These are phyloP conservation scores for Sesamia inferens DNA, from an alignment of 2,888 invertebrate species.

Conservation along the genomic window DNA sequence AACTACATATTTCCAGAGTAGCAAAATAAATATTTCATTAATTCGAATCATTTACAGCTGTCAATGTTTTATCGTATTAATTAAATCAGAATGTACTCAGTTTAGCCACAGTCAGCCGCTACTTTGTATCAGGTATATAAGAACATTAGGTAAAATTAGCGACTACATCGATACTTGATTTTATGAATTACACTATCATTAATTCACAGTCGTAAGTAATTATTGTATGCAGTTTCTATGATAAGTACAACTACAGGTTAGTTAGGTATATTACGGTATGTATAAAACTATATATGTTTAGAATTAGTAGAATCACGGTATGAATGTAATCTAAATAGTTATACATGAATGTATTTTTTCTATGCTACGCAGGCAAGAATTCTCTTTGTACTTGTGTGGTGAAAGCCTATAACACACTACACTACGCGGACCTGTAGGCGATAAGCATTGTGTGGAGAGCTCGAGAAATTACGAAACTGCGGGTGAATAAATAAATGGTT, in stretches of 20 bases:
- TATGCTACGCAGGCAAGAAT: constrained; percentile 78
- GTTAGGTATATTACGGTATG: constrained; percentile 10
- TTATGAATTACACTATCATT: constrained; percentile 23
- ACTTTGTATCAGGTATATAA: constrained; percentile 24
- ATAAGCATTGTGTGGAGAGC: neutral
- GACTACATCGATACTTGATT: constrained; percentile 25
- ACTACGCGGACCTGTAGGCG: constrained; percentile 10
- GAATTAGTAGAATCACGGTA: constrained; percentile 60
- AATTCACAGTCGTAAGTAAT: constrained; percentile 36
- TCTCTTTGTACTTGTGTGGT: constrained; percentile 79
- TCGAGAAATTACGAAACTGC: neutral
- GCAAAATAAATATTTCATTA: constrained; percentile 65
- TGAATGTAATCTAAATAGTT: constrained; percentile 48
- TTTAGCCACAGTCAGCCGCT: constrained; percentile 50
- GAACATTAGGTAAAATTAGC: constrained; percentile 31
- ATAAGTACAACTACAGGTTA: constrained; percentile 35
- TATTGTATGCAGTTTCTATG: constrained; percentile 22
- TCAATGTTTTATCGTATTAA: constrained; percentile 42
- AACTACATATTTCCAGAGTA: constrained; percentile 51
- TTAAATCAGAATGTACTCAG: constrained; percentile 23
- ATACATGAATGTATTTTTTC: constrained; percentile 47
- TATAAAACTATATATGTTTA: constrained; percentile 59
- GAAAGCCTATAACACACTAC: constrained; percentile 29
- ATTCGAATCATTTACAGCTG: constrained; percentile 51
- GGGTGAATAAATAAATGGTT: constrained; percentile 3